Conservation (phyloP, 2,888 invertebrate species). For the Xylota segnis region DNA sequence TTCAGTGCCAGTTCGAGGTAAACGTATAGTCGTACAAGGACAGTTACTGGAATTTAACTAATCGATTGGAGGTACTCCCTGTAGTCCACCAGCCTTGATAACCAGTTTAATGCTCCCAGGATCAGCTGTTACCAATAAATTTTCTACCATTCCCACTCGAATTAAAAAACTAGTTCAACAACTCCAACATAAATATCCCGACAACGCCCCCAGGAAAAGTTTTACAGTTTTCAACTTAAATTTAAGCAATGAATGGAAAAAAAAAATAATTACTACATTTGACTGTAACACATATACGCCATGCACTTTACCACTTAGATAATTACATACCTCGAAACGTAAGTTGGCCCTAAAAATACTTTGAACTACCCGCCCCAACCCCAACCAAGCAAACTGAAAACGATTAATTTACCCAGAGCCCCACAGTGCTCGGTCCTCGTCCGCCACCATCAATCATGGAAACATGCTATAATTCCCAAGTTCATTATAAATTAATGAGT, state of each 20-base stretch:
- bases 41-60: no score
- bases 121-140: no score
- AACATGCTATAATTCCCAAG: slow-evolving; percentile 32
- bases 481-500: slow-evolving; percentile 50
- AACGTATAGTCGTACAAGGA: no score
- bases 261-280: slow-evolving; percentile 9
- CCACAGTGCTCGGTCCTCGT: not conserved
- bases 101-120: no score
- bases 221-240: not conserved
- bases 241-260: not conserved
- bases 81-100: no score
- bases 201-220: no score
- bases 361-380: not conserved
- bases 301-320: slow-evolving; percentile 6
- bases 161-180: no score
- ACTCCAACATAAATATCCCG: no score
- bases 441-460: not conserved
- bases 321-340: not conserved
- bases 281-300: not conserved
- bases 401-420: slow-evolving; percentile 13
- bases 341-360: not conserved
- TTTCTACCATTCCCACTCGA: no score
- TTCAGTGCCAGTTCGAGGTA: no score
- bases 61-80: no score
- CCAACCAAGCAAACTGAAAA: not conserved